phyloP scores from a whole-genome alignment of 2,113 vertebrate species.

The Alligator mississippiensis region DNA sequence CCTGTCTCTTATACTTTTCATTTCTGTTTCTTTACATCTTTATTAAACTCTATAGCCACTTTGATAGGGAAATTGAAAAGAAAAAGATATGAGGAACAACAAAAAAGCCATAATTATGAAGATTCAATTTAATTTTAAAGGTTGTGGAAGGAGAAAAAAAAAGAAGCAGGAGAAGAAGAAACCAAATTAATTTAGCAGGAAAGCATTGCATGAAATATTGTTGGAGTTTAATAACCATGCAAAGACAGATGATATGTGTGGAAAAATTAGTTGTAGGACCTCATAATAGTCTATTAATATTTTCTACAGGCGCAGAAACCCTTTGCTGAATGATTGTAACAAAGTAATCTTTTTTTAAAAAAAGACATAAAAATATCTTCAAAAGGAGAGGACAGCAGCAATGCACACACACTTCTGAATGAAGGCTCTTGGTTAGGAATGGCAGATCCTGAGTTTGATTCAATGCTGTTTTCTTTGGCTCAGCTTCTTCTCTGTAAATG shows the following conservation, averaged over 20 bases:
- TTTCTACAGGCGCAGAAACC: slow-evolving; percentile 82
- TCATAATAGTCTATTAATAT: slow-evolving; percentile 89
- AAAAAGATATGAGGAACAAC: slow-evolving; percentile 83
- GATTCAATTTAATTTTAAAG: slow-evolving; percentile 86
- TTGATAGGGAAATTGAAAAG: slow-evolving; percentile 85
- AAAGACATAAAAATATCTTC: slow-evolving; percentile 81
- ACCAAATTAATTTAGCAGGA: slow-evolving; percentile 86
- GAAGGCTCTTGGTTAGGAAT: background rate
- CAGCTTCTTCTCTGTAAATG: background rate
- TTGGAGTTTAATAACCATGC: slow-evolving; percentile 88
- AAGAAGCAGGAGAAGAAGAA: slow-evolving; percentile 82
- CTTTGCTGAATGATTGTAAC: slow-evolving; percentile 84
- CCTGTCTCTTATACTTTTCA: slow-evolving; percentile 78
- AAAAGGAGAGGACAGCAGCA: slow-evolving; percentile 74
- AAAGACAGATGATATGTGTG: slow-evolving; percentile 88
- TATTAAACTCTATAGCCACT: slow-evolving; percentile 82
- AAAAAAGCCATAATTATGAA: slow-evolving; percentile 86
- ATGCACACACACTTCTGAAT: slow-evolving; percentile 41
- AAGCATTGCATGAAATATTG: slow-evolving; percentile 90
- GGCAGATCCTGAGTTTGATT: slow-evolving; percentile 16
- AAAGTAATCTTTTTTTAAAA: slow-evolving; percentile 79
- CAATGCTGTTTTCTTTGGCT: background rate
- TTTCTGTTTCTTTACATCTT: slow-evolving; percentile 86
- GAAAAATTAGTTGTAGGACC: slow-evolving; percentile 89
- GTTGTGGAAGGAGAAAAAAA: slow-evolving; percentile 82